Evolutionary conservation across 92 coral and sea anemone species (phyloP).

Genomic region (Micromussa lordhowensis): DNA sequence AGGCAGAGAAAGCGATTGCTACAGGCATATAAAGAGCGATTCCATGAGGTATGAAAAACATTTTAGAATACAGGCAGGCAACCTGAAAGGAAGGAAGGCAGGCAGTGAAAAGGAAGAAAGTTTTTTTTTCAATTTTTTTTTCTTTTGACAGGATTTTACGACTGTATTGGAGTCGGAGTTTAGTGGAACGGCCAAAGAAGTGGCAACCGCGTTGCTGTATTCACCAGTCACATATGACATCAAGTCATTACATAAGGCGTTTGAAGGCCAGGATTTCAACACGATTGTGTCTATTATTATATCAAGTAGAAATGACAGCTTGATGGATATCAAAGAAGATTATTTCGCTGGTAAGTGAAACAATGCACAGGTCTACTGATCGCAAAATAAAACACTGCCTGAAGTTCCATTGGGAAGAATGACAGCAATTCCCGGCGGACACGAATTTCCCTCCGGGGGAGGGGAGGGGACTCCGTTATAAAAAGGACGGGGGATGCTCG

Average conservation of each 20-base stretch:
- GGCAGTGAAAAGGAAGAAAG: not conserved
- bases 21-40: constrained; percentile 67
- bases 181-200: constrained; percentile 63
- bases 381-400: no score
- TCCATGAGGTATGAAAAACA: constrained; percentile 59
- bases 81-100: no score
- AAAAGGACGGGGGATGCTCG: no score
- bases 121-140: not conserved
- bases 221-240: constrained; percentile 73
- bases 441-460: no score
- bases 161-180: constrained; percentile 69
- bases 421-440: no score
- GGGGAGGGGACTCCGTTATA: no score
- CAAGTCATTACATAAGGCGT: constrained; percentile 68
- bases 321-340: constrained; percentile 64
- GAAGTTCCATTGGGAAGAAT: no score
- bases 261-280: constrained; percentile 63
- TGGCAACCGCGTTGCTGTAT: constrained; percentile 66
- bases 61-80: no score
- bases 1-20: constrained; percentile 63
- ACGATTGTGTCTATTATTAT: constrained; percentile 70
- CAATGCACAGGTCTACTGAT: not conserved
- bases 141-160: constrained; percentile 61
- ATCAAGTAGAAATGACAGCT: constrained; percentile 63
- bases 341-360: constrained; percentile 63